phyloP scores from a whole-genome alignment of 2,113 vertebrate genomes.

The Ctenodactylus gundi region DNA sequence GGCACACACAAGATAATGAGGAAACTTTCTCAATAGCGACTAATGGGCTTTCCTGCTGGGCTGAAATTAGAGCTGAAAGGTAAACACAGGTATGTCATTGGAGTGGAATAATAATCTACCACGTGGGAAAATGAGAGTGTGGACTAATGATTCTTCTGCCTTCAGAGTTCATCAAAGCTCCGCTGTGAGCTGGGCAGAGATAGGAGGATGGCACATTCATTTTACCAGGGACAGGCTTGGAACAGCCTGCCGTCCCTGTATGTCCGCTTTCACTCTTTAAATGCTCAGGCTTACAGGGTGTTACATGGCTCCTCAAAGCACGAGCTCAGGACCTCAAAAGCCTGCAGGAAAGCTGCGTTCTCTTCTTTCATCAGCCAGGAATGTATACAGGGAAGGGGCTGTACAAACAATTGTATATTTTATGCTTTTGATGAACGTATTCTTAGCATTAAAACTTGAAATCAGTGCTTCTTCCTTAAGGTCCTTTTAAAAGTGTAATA shows the following conservation, averaged over 20 bases:
- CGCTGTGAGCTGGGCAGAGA: background rate
- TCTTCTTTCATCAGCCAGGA: background rate
- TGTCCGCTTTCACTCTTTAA: background rate
- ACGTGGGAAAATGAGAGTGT: background rate
- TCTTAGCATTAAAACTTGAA: background rate
- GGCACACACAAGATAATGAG: background rate
- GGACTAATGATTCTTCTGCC: background rate
- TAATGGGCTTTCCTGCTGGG: constrained; percentile 36
- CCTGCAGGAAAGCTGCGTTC: background rate
- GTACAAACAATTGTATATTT: background rate
- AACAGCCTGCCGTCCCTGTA: background rate
- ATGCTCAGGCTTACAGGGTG: background rate
- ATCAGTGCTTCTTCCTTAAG: background rate
- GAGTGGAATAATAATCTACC: constrained; percentile 48
- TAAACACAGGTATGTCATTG: constrained; percentile 46
- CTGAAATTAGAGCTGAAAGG: constrained; percentile 59
- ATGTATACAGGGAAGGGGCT: background rate
- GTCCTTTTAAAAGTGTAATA: background rate
- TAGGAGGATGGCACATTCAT: background rate
- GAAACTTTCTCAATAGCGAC: constrained; percentile 36
- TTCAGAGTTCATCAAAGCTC: constrained; percentile 28
- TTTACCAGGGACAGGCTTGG: background rate
- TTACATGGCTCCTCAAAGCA: background rate
- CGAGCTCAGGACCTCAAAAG: background rate
- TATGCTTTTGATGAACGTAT: background rate